These are phyloP conservation scores for Acleris emargana DNA, from an alignment of 2,888 invertebrate genomes.

Conservation along the genomic window DNA sequence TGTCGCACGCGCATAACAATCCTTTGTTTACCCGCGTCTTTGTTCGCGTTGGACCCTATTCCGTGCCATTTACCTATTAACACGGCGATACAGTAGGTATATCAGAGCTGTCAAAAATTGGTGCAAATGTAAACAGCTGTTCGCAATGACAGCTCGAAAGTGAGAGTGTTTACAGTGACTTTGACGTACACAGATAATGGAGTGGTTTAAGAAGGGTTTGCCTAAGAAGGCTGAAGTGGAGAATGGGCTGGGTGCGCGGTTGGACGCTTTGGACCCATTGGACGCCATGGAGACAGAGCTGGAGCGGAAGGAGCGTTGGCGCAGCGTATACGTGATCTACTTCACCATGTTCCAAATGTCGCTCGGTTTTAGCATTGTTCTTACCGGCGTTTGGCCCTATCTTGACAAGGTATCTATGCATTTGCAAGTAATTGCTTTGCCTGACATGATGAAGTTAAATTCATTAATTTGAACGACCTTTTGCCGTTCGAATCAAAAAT, in stretches of 20 bases:
- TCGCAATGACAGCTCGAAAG: constrained; percentile 12
- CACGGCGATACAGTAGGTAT: no score
- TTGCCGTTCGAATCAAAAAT: no score
- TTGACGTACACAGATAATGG: constrained; percentile 48
- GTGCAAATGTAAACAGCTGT: constrained; percentile 1
- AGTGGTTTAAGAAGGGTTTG: constrained; percentile 62
- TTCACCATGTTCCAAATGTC: constrained; percentile 96
- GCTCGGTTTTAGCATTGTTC: constrained; percentile 92
- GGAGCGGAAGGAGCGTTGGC: constrained; percentile 89
- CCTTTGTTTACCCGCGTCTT: constrained; percentile 48
- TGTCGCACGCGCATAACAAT: constrained; percentile 13
- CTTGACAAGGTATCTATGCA: constrained; percentile 89
- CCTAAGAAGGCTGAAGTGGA: constrained; percentile 40
- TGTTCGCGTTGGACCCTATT: neutral
- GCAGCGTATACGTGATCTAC: constrained; percentile 91
- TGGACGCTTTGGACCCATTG: constrained; percentile 44
- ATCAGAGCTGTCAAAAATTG: no score
- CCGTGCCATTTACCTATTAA: no score
- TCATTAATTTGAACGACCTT: no score
- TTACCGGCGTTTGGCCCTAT: constrained; percentile 95
- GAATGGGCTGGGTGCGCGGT: constrained; percentile 14
- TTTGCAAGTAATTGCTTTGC: neutral
- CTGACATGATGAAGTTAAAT: no score
- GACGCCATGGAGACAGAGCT: constrained; percentile 85
- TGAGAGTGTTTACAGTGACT: constrained; percentile 24